phyloP scores from a whole-genome alignment of 2,888 invertebrate species.

The Lepidochrysops patricia region DNA sequence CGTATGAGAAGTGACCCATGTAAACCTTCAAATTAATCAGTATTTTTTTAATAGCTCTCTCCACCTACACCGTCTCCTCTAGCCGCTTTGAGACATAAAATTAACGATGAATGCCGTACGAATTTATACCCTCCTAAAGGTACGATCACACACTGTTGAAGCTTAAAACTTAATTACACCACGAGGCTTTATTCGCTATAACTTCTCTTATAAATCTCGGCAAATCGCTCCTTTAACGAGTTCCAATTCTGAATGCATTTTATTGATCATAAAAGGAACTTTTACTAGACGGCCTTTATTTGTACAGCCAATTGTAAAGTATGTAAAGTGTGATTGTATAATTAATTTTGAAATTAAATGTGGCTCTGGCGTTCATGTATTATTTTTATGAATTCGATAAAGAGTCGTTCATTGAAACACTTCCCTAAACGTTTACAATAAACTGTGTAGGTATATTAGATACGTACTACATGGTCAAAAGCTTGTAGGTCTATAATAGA shows the following conservation, averaged over 20 bases:
- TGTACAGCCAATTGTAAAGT: slow-evolving; percentile 4
- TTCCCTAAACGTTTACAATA: too few species aligned
- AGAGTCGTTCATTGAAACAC: too few species aligned
- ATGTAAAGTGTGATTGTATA: background rate
- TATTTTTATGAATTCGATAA: too few species aligned
- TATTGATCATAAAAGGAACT: slow-evolving; percentile 24
- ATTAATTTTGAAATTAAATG: background rate
- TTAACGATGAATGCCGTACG: background rate
- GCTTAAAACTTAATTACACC: slow-evolving; percentile 39
- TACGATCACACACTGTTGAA: slow-evolving; percentile 26
- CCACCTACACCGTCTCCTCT: too few species aligned
- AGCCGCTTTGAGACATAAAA: background rate
- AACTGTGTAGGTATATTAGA: too few species aligned
- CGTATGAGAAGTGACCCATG: too few species aligned
- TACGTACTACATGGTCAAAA: too few species aligned
- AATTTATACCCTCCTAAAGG: slow-evolving; percentile 10
- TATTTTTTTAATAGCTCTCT: too few species aligned
- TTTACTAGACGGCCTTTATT: slow-evolving; percentile 10
- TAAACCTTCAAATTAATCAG: too few species aligned
- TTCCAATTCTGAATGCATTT: slow-evolving; percentile 36
- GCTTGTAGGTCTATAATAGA: too few species aligned
- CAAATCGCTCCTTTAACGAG: slow-evolving; percentile 34
- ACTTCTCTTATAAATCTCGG: slow-evolving; percentile 51
- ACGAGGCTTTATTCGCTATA: slow-evolving; percentile 38
- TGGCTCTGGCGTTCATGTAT: too few species aligned